A percentile compares a stretch with the other conserved stretches of the same genome.
Conservation (phyloP, 1,140 invertebrate genomes). For the Drosophila kohkoa region DNA sequence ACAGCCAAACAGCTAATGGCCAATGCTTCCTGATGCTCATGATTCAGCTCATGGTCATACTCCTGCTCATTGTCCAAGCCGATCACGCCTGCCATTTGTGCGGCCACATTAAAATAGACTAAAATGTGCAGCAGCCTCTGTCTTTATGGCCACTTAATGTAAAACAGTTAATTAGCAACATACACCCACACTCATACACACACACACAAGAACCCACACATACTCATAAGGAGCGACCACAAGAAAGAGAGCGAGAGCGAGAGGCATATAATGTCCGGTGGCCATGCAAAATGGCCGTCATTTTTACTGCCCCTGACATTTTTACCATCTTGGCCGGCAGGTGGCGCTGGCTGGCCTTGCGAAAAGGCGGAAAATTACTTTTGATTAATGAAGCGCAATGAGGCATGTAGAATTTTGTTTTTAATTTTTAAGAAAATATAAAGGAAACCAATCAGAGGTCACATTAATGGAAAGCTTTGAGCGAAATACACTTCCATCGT, state of each 20-base stretch:
- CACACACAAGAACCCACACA: slow-evolving; percentile 9
- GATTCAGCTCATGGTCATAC: slow-evolving; percentile 1
- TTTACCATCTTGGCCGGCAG: slow-evolving; percentile 65
- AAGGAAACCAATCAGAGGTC: slow-evolving; percentile 29
- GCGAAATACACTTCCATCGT: slow-evolving; percentile 23
- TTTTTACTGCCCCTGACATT: slow-evolving; percentile 71
- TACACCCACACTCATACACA: slow-evolving; percentile 43
- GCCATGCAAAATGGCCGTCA: slow-evolving; percentile 74
- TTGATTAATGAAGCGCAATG: slow-evolving; percentile 80
- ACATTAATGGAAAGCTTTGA: slow-evolving; percentile 18
- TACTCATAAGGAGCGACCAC: not conserved
- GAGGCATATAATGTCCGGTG: slow-evolving; percentile 41
- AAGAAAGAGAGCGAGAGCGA: slow-evolving; percentile 14
- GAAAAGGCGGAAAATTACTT: slow-evolving; percentile 78
- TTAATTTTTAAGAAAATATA: slow-evolving; percentile 39
- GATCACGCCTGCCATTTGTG: slow-evolving; percentile 72
- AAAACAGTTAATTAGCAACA: slow-evolving; percentile 79
- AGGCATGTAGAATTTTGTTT: slow-evolving; percentile 43
- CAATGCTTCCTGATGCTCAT: slow-evolving; percentile 21
- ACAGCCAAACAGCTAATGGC: slow-evolving; percentile 58
- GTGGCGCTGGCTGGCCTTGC: slow-evolving; percentile 39
- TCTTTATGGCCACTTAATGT: slow-evolving; percentile 80
- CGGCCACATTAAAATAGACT: slow-evolving; percentile 76
- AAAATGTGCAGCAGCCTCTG: slow-evolving; percentile 61
- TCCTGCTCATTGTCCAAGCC: slow-evolving; percentile 65